A percentile compares a stretch with the other conserved stretches of the same genome.
phyloP scores from a whole-genome alignment of 1,140 invertebrate species.

The Hesperophylax magnus region DNA sequence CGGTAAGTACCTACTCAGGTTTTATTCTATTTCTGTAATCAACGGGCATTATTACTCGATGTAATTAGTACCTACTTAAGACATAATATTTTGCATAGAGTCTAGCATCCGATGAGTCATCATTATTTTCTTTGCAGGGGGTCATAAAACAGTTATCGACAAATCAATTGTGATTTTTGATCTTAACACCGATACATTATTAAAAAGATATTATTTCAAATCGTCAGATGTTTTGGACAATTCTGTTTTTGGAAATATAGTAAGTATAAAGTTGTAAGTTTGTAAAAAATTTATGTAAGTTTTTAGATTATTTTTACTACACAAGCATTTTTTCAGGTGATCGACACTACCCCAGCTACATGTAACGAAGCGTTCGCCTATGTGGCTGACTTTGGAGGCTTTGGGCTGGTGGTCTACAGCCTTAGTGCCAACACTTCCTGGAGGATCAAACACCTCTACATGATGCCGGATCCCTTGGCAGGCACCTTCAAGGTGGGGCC shows the following conservation, averaged over 20 bases:
- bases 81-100: too few species aligned
- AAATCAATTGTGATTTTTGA: too few species aligned
- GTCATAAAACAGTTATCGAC: too few species aligned
- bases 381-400: constrained; percentile 75
- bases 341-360: constrained; percentile 73
- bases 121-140: too few species aligned
- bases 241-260: constrained; percentile 78
- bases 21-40: neutral
- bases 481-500: constrained; percentile 76
- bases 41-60: neutral
- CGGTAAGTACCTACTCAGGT: neutral
- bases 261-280: constrained; percentile 58
- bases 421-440: constrained; percentile 76
- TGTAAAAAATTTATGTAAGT: too few species aligned
- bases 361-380: constrained; percentile 78
- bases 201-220: constrained; percentile 73
- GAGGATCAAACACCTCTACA: constrained; percentile 78
- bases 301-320: too few species aligned
- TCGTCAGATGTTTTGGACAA: constrained; percentile 73
- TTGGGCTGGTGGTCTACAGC: constrained; percentile 77
- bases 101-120: too few species aligned
- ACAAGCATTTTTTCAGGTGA: constrained; percentile 60
- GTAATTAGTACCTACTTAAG: too few species aligned
- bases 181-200: constrained; percentile 59
- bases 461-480: constrained; percentile 78